A percentile compares a stretch with the other conserved stretches of the same genome.
Evolutionary conservation across 2,888 invertebrate species (phyloP).

Genomic region (Callimorpha dominula): DNA sequence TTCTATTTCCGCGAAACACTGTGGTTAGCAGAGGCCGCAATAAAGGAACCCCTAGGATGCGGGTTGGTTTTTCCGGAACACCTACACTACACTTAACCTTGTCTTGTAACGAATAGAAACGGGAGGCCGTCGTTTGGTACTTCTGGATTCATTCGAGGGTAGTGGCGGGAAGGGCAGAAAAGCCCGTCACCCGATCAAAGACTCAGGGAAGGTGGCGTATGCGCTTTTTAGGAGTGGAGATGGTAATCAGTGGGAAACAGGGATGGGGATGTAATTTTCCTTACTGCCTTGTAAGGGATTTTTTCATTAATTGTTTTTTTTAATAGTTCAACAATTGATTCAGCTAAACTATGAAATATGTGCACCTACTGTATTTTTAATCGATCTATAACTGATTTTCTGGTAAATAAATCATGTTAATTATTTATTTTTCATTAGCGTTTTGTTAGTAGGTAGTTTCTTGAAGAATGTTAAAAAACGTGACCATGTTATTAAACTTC

Average conservation of each 20-base stretch:
- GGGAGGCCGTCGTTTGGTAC: no score
- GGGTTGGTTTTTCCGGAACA: neutral
- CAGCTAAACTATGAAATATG: neutral
- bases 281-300: no score
- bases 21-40: neutral
- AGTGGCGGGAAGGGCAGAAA: neutral
- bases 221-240: neutral
- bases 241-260: neutral
- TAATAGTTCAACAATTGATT: neutral
- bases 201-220: neutral
- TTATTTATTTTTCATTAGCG: conserved; percentile 3
- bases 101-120: no score
- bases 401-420: neutral
- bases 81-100: no score
- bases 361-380: neutral
- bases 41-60: neutral
- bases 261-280: neutral
- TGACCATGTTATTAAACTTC: neutral
- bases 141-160: no score
- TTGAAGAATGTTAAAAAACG: neutral
- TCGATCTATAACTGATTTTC: neutral
- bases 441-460: neutral
- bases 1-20: no score
- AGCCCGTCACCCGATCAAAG: neutral
- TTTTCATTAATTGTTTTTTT: neutral